Conservation (phyloP, 2,888 invertebrate species). For the Osmoderma eremita region DNA sequence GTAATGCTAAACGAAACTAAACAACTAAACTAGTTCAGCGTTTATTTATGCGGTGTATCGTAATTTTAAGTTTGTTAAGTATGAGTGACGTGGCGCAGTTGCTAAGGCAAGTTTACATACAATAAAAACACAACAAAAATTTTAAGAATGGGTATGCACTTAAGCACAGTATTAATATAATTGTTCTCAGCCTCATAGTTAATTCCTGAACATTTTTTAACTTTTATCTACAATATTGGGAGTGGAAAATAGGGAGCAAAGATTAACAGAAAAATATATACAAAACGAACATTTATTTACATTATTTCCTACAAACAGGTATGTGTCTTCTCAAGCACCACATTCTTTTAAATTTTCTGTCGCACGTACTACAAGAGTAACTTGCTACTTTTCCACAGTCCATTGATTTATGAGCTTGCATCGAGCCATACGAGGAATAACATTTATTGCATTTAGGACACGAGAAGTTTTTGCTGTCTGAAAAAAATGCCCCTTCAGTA, state of each 20-base stretch:
- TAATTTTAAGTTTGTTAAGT: too few relatives aligned
- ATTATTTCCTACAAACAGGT: conserved; percentile 29
- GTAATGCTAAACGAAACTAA: too few relatives aligned
- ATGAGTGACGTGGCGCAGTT: too few relatives aligned
- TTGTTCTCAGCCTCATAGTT: too few relatives aligned
- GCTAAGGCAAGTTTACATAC: too few relatives aligned
- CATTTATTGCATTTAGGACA: conserved; percentile 41
- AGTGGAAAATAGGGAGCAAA: neutral
- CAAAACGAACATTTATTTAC: neutral
- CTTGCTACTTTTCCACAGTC: conserved; percentile 35
- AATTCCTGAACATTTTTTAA: too few relatives aligned
- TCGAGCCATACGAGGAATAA: conserved; percentile 38
- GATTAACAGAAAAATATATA: neutral
- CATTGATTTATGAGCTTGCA: conserved; percentile 42
- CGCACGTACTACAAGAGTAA: conserved; percentile 29
- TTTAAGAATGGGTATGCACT: too few relatives aligned
- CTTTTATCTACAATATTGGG: too few relatives aligned
- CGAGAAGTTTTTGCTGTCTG: conserved; percentile 20
- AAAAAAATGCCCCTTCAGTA: conserved; percentile 28
- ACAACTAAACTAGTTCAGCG: too few relatives aligned
- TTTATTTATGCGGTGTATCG: too few relatives aligned
- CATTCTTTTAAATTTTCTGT: conserved; percentile 39
- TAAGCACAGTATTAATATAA: too few relatives aligned
- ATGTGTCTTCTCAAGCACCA: conserved; percentile 41
- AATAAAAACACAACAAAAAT: too few relatives aligned